These are phyloP conservation scores for Rhagoletis pomonella DNA, from an alignment of 1,140 invertebrate species.

Conservation along the genomic window DNA sequence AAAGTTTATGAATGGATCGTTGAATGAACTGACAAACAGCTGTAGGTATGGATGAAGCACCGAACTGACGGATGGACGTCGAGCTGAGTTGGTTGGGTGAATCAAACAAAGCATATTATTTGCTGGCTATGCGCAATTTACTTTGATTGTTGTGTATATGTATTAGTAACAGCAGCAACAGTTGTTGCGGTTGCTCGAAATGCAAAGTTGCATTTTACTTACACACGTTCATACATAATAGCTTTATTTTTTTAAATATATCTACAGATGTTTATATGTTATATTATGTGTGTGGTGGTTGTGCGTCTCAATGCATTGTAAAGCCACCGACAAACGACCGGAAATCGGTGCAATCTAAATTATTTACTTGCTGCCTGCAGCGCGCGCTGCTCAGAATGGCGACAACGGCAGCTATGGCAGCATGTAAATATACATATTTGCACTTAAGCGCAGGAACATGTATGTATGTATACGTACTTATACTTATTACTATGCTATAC, in stretches of 20 bases:
- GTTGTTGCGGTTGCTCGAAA: constrained; percentile 2
- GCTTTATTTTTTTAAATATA: not conserved
- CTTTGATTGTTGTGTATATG: not conserved
- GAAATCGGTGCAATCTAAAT: constrained; percentile 55
- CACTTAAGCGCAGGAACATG: not conserved
- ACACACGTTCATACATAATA: not conserved
- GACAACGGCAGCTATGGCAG: not conserved
- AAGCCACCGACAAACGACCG: constrained; percentile 35
- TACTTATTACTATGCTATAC: not conserved
- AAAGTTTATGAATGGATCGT: constrained; percentile 20
- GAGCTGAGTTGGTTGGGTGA: not conserved
- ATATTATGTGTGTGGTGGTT: no score
- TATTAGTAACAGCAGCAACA: not conserved
- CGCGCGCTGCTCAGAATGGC: not conserved
- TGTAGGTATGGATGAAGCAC: not conserved
- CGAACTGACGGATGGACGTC: no score
- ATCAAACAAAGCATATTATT: not conserved
- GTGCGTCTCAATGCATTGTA: not conserved
- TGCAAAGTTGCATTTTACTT: constrained; percentile 12
- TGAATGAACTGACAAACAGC: not conserved
- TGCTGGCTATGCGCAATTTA: not conserved
- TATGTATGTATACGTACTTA: not conserved
- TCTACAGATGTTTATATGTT: no score
- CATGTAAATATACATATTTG: not conserved
- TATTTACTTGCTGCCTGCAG: constrained; percentile 51